Conservation (phyloP, 2,797 vertebrate species). For the Parambassis ranga region DNA sequence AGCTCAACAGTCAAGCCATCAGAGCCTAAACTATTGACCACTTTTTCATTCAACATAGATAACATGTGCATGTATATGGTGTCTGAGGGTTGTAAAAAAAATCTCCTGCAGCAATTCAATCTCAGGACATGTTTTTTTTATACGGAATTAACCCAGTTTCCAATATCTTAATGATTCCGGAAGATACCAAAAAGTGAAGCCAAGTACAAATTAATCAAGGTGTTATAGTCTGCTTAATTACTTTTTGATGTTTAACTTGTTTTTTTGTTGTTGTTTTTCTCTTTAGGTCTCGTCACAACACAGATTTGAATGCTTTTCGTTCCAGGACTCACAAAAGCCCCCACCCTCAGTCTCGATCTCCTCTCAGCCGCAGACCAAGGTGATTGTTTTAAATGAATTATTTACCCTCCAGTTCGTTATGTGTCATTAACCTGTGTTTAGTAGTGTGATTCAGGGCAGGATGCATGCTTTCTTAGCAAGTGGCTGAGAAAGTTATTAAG, state of each 20-base stretch:
- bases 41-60: constrained; percentile 67
- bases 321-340: constrained; percentile 86
- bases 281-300: constrained; percentile 89
- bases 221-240: no score
- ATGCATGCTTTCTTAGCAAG: constrained; percentile 15
- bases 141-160: constrained; percentile 39
- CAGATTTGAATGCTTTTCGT: constrained; percentile 86
- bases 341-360: constrained; percentile 84
- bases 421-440: constrained; percentile 26
- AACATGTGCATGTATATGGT: constrained; percentile 12
- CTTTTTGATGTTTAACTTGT: neutral
- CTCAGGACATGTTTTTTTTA: constrained; percentile 15
- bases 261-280: neutral
- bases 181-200: constrained; percentile 29
- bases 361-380: constrained; percentile 90
- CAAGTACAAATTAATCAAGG: constrained; percentile 25
- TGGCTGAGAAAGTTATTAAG: neutral
- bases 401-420: constrained; percentile 29
- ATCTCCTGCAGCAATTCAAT: constrained; percentile 18
- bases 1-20: constrained; percentile 33
- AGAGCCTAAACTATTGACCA: constrained; percentile 54
- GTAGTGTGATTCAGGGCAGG: neutral
- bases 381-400: constrained; percentile 63
- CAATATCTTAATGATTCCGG: neutral
- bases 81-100: constrained; percentile 8